Conservation (phyloP, 2,113 vertebrate species). For the Chunga burmeisteri region DNA sequence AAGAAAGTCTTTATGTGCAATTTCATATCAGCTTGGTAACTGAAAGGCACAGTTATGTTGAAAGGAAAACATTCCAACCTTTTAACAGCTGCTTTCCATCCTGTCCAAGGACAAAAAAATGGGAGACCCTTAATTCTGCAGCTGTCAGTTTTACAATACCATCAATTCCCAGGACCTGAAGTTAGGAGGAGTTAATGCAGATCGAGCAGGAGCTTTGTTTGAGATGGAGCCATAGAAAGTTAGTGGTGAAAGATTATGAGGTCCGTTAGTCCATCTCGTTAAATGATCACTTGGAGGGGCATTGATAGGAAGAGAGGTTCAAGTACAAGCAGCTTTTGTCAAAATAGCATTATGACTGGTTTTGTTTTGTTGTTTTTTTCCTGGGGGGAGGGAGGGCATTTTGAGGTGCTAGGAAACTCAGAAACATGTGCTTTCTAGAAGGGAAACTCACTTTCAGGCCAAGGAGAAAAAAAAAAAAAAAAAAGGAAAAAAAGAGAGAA, state of each 20-base stretch:
- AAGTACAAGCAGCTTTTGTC: not conserved
- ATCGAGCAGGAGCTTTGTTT: not conserved
- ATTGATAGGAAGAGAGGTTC: not conserved
- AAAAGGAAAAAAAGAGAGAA: not conserved
- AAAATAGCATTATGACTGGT: not conserved
- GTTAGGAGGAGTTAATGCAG: not conserved
- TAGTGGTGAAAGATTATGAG: not conserved
- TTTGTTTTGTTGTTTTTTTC: not conserved
- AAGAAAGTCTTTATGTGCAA: not conserved
- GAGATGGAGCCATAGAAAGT: not conserved
- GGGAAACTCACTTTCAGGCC: constrained; percentile 28
- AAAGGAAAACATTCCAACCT: not conserved
- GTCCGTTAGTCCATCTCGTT: not conserved
- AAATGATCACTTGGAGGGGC: not conserved
- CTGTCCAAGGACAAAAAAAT: not conserved
- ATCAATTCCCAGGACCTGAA: not conserved
- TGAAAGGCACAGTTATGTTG: not conserved
- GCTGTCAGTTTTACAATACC: not conserved
- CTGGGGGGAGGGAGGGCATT: not conserved
- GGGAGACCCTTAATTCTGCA: not conserved
- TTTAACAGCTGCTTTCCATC: not conserved
- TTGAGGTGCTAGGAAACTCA: not conserved
- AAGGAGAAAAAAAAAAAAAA: not conserved
- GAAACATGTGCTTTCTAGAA: not conserved
- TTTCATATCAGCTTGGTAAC: not conserved